These are phyloP conservation scores for Rhadinocentrus ornatus DNA, from an alignment of 2,797 vertebrate species.

Conservation along the genomic window DNA sequence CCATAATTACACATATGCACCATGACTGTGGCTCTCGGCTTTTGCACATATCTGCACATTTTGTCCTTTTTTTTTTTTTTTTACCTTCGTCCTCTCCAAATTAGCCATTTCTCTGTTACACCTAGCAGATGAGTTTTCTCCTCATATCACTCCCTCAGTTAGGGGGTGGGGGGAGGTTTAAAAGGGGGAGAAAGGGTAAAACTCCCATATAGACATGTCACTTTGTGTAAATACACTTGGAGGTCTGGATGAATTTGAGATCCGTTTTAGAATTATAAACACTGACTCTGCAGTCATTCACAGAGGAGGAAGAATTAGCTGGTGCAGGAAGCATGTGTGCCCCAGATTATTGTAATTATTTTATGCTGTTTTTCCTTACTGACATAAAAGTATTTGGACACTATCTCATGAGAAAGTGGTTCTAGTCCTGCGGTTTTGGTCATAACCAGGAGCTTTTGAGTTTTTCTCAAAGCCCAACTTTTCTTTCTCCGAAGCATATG, in stretches of 20 bases:
- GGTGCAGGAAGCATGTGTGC: conserved; percentile 77
- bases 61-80: not conserved
- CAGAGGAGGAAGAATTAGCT: conserved; percentile 75
- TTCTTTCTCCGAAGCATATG: conserved; percentile 57
- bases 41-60: not conserved
- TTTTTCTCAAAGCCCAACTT: conserved; percentile 54
- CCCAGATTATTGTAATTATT: conserved; percentile 81
- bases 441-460: conserved; percentile 47
- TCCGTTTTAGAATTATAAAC: conserved; percentile 76
- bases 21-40: too few species aligned
- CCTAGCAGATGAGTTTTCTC: conserved; percentile 28
- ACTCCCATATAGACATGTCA: conserved; percentile 72
- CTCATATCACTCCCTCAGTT: conserved; percentile 44
- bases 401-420: conserved; percentile 76
- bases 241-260: conserved; percentile 68
- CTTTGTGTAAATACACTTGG: conserved; percentile 76
- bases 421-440: conserved; percentile 50
- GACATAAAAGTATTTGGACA: conserved; percentile 76
- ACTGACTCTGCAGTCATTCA: conserved; percentile 64
- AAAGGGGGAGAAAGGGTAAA: conserved; percentile 32
- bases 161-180: not conserved
- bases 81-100: not conserved
- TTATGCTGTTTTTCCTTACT: conserved; percentile 73
- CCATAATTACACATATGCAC: too few species aligned
- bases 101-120: conserved; percentile 17